A percentile compares a stretch with the other conserved stretches of the same genome.
Conservation (phyloP, 1,140 invertebrate genomes). For the Drosophila navojoa region DNA sequence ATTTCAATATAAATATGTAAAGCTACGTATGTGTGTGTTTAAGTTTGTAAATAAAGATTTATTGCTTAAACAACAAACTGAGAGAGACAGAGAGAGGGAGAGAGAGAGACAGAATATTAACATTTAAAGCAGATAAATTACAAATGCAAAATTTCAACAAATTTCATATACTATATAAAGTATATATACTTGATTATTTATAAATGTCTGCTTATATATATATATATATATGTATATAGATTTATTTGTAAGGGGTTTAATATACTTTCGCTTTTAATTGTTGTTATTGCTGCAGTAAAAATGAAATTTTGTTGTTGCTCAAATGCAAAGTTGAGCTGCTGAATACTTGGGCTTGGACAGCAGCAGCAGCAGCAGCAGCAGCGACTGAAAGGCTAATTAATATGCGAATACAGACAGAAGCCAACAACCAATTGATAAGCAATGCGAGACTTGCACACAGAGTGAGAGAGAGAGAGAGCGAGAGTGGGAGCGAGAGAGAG, state of each 20-base stretch:
- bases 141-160: constrained; percentile 4
- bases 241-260: constrained; percentile 37
- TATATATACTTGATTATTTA: constrained; percentile 19
- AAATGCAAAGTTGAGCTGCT: constrained; percentile 25
- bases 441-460: neutral
- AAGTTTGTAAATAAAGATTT: neutral
- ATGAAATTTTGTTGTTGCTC: constrained; percentile 38
- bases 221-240: neutral
- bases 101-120: neutral
- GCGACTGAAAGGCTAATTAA: constrained; percentile 32
- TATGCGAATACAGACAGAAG: constrained; percentile 39
- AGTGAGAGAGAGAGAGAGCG: neutral
- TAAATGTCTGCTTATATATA: constrained; percentile 16
- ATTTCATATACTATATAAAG: constrained; percentile 3
- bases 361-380: neutral
- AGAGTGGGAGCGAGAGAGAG: neutral
- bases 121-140: constrained; percentile 13
- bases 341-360: neutral
- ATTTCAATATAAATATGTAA: neutral
- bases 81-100: neutral
- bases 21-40: neutral
- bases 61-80: constrained; percentile 8
- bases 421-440: constrained; percentile 41
- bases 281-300: constrained; percentile 45
- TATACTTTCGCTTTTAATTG: constrained; percentile 72